These are phyloP conservation scores for Sterrhoptilus dennistouni DNA, from an alignment of 2,113 vertebrate genomes.

Conservation along the genomic window DNA sequence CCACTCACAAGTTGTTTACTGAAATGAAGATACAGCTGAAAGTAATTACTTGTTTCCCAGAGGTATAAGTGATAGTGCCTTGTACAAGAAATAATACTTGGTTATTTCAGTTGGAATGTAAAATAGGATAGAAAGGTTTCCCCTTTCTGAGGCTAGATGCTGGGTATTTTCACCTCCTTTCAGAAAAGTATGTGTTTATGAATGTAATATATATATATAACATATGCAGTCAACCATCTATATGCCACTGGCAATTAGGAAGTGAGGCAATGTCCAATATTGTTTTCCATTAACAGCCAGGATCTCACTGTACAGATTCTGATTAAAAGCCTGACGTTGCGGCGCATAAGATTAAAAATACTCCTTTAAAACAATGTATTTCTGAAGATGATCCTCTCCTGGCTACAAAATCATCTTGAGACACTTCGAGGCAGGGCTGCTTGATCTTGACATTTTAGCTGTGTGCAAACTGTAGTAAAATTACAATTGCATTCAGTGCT, in stretches of 20 bases:
- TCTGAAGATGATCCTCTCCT: conserved; percentile 3
- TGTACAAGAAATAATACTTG: conserved; percentile 6
- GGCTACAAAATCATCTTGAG: neutral
- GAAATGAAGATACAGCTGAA: conserved; percentile 57
- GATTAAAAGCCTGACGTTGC: conserved; percentile 16
- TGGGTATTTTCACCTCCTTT: conserved; percentile 7
- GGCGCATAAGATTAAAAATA: neutral
- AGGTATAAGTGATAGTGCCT: conserved; percentile 36
- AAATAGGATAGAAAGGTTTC: conserved; percentile 23
- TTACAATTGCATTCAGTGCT: neutral
- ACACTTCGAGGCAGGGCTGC: neutral
- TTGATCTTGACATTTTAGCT: neutral
- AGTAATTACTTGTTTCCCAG: conserved; percentile 56
- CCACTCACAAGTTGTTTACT: conserved; percentile 56
- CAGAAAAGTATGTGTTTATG: conserved; percentile 5
- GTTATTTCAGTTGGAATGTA: conserved; percentile 59
- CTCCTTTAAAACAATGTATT: neutral
- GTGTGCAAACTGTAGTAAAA: conserved; percentile 1
- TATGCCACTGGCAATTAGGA: neutral
- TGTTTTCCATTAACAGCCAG: conserved; percentile 14
- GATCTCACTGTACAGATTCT: neutral
- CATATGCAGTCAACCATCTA: conserved; percentile 7
- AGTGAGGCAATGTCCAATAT: conserved; percentile 7
- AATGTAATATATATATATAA: neutral
- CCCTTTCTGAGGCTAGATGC: conserved; percentile 36